Conservation (phyloP, 2,888 invertebrate genomes). For the Eubasilissa splendida region DNA sequence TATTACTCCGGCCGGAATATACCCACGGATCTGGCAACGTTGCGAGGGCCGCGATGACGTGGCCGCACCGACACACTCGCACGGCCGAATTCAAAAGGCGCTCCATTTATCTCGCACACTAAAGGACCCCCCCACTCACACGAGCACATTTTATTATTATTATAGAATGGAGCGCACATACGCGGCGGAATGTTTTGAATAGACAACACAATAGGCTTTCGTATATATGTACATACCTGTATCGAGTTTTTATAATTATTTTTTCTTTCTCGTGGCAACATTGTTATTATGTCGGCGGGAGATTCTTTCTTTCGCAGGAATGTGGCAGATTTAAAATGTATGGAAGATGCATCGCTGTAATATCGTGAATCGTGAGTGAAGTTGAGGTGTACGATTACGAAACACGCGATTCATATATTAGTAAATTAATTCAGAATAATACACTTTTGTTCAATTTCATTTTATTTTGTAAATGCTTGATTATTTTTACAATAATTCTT, state of each 20-base stretch:
- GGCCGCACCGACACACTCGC: neutral
- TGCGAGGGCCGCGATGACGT: neutral
- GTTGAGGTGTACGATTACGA: too few relatives aligned
- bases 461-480: too few relatives aligned
- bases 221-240: neutral
- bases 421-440: too few relatives aligned
- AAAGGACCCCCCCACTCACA: neutral
- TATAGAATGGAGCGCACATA: conserved; percentile 10
- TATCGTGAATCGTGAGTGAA: too few relatives aligned
- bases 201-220: conserved; percentile 25
- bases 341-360: too few relatives aligned
- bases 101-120: neutral
- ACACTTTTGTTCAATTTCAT: too few relatives aligned
- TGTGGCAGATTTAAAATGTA: too few relatives aligned
- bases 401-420: too few relatives aligned
- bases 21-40: neutral
- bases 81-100: conserved; percentile 4
- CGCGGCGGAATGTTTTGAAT: conserved; percentile 12
- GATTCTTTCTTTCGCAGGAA: neutral
- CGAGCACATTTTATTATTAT: neutral
- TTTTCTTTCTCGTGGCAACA: conserved; percentile 20
- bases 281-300: conserved; percentile 11
- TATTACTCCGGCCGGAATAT: too few relatives aligned
- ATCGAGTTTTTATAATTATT: conserved; percentile 1
- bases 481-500: too few relatives aligned